phyloP scores from a whole-genome alignment of 2,113 vertebrate species.

The Indicator indicator region DNA sequence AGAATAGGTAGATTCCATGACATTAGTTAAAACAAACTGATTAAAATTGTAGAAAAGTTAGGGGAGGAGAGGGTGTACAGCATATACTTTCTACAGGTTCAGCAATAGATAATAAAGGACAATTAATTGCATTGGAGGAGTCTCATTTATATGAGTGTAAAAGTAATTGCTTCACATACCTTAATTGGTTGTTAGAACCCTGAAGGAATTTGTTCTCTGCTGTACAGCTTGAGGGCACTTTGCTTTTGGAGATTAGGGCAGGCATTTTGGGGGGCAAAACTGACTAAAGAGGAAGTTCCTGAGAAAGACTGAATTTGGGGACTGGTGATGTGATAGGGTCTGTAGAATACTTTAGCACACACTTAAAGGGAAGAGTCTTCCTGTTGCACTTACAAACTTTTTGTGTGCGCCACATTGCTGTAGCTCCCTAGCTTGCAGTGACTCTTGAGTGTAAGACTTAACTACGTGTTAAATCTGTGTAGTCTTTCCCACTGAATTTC shows the following conservation, averaged over 20 bases:
- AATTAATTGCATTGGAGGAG: conserved; percentile 54
- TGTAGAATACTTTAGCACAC: fast-evolving
- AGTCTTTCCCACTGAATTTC: not conserved
- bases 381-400: not conserved
- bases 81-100: conserved; percentile 6
- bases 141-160: conserved; percentile 56
- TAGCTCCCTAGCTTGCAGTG: fast-evolving
- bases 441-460: not conserved
- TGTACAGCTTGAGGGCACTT: conserved; percentile 32
- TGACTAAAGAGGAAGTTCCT: not conserved
- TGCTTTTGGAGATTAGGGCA: not conserved
- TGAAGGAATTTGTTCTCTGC: conserved; percentile 6
- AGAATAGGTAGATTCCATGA: conserved; percentile 24
- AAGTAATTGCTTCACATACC: conserved; percentile 57
- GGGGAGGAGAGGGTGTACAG: not conserved
- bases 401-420: not conserved
- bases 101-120: conserved; percentile 41
- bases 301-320: not conserved
- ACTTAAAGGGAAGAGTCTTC: not conserved
- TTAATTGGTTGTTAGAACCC: conserved; percentile 48
- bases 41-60: conserved; percentile 13
- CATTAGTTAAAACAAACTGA: conserved; percentile 27
- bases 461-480: fast-evolving
- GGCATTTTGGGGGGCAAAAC: not conserved
- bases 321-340: not conserved